phyloP scores from a whole-genome alignment of 1,140 invertebrate genomes.

The Eumeta japonica region DNA sequence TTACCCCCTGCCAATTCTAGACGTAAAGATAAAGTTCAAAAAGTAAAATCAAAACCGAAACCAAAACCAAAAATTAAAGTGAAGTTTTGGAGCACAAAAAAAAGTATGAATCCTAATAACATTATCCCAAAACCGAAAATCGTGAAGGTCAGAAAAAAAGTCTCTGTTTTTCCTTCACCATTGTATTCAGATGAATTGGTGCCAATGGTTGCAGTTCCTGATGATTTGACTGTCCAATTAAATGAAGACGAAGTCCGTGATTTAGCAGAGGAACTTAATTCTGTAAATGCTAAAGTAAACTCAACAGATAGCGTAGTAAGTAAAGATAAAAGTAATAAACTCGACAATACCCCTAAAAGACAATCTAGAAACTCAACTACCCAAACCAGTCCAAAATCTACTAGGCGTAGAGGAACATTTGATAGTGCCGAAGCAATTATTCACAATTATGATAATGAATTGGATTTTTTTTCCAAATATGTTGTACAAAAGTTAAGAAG shows the following conservation, averaged over 20 bases:
- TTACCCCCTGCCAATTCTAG: conserved; percentile 25
- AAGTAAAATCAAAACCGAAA: conserved; percentile 26
- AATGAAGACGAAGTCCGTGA: conserved; percentile 48
- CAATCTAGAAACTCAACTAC: conserved; percentile 20
- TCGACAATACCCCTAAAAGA: conserved; percentile 18
- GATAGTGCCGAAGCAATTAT: too few species aligned
- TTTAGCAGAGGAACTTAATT: conserved; percentile 34
- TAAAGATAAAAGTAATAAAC: conserved; percentile 15
- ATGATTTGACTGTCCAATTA: conserved; percentile 46
- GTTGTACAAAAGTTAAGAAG: conserved; percentile 45
- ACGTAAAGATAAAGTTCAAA: conserved; percentile 24
- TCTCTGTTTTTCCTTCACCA: conserved; percentile 44
- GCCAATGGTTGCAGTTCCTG: conserved; percentile 49
- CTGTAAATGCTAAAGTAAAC: conserved; percentile 29
- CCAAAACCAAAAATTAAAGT: conserved; percentile 48
- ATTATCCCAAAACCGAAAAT: too few species aligned
- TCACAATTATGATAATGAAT: conserved; percentile 47
- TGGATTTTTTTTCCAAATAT: conserved; percentile 52
- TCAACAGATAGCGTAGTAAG: conserved; percentile 7
- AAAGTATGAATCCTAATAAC: too few species aligned
- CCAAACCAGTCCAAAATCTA: conserved; percentile 25
- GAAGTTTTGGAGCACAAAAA: conserved; percentile 49
- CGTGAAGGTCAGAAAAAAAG: conserved; percentile 38
- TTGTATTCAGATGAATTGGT: conserved; percentile 43
- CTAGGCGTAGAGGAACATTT: too few species aligned